Base-by-base conservation (phyloP, 2,113 vertebrate genomes). In the Oxygymnocypris stewartii region DNA sequence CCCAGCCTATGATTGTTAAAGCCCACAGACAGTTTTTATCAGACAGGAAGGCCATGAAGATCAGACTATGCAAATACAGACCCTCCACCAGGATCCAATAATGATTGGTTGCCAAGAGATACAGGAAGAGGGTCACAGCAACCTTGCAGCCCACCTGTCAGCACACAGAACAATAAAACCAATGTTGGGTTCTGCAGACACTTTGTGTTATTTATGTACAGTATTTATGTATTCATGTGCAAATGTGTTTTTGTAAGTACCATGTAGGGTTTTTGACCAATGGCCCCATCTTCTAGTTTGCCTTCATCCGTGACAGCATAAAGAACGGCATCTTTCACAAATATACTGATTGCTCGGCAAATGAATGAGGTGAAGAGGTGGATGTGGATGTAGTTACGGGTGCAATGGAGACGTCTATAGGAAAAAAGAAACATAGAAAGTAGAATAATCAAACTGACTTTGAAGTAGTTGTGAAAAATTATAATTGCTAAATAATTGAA, bases 41-140 rank as follows among this genome's bases (percentile, higher is more conserved):
- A 20, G 97, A 97, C 65, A 97, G 93, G 90, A 97, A 98, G 88
- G 97, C 96, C 96, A 97, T 97, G 93, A 97, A 98, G 93, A 98
- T 97, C 79, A 98, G 94, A 88, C 96, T 97, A 84, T 98, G 97
- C 44, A 98, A 92, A 90, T 98, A 98, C 84, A 98, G 92, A 1
- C 97, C 97, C 93, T 98, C 97, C 90, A 98, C 97, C 88, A 98
- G 92, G 88, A 98, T 97, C 97, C 97, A 98, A 90, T 96, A 98
- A 90, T 98, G 96, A 91, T 98, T 98, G 85, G 97, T 97, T 18
- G 97, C 97, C 94, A 98, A 92, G 85, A 98, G 97, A 87, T 98
- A 98, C 40, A 98, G 94, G 93, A 98, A 98, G 59, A 98, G 89
- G 1, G 96, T 98, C 67, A 98, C 97, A 4, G 91, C 96, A 25